Evolutionary conservation across 2,113 vertebrate species (phyloP), one percentile per base, ranked within the genome.

Genomic region (Kryptolebias marmoratus): DNA sequence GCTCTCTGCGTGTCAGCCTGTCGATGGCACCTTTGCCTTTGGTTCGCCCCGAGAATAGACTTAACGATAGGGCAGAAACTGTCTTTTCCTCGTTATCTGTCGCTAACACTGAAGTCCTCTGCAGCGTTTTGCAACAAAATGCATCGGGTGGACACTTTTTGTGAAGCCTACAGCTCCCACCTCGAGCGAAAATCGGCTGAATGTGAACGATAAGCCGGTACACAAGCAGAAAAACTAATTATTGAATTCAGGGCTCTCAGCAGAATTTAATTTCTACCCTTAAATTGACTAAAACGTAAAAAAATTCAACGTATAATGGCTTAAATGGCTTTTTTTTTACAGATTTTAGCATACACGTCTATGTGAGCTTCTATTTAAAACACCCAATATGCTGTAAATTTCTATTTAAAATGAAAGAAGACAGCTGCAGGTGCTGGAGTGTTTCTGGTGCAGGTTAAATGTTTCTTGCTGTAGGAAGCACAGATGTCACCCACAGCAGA

Each of bases 1-100:
- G 73, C 65, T 16, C 0, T 72, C 49, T 78, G 56, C 63, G 59
- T 77, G 64, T 79, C 59, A 45, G 62, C 56, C 36, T 72, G 67
- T 58, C 11, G 0, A 32, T 44, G 67, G 53, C 44, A 71, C 47
- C 44, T 68, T 58, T 22, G 49, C 28, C 66, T 64, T 70, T 3
- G 48, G 27, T 49, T 54, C 32, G 44, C 45, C 31, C n/a, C 18
- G 27, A 54, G 44, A 67, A 49, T 11, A 50, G 65, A 56, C 42
- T 47, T 4, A 18, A 42, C 0, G 18, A 42, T 11, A 1, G 44
- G 57, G 67, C 13, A 16, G 13, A 62, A 73, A 39, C 7, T n/a
- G 49, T 32, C n/a, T 58, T 4, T 5, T 31, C n/a, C 32, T 50
- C 27, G 12, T 63, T 69, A 16, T 64, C 13, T 50, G n/a, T 28